A percentile compares a stretch with the other conserved stretches of the same genome.
Conservation (phyloP, 2,888 invertebrate genomes). For the Melanophora roralis region DNA sequence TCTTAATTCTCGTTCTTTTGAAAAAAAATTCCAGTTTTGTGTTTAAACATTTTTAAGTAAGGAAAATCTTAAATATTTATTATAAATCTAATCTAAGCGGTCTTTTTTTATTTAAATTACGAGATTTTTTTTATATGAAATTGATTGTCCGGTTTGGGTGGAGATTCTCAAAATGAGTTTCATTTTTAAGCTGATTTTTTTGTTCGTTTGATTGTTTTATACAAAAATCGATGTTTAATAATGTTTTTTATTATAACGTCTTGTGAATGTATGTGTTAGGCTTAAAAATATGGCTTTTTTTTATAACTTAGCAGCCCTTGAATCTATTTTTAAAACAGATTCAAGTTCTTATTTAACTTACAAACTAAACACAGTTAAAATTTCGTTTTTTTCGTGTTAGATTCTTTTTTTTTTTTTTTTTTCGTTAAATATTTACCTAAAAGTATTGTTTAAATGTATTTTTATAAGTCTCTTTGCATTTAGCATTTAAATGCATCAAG, state of each 20-base stretch:
- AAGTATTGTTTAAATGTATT: slow-evolving; percentile 33
- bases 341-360: slow-evolving; percentile 38
- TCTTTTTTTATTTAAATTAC: slow-evolving; percentile 30
- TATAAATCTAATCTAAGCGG: slow-evolving; percentile 34
- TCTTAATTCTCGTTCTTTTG: not conserved
- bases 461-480: slow-evolving; percentile 61
- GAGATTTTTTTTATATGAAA: slow-evolving; percentile 22
- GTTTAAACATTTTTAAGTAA: not conserved
- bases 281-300: slow-evolving; percentile 61
- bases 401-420: slow-evolving; percentile 13
- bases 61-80: slow-evolving; percentile 25
- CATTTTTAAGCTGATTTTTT: slow-evolving; percentile 61
- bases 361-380: slow-evolving; percentile 51
- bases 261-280: slow-evolving; percentile 39
- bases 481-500: slow-evolving; percentile 53
- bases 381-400: slow-evolving; percentile 40
- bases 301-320: slow-evolving; percentile 42
- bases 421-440: slow-evolving; percentile 53
- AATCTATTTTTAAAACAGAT: slow-evolving; percentile 59
- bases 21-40: not conserved
- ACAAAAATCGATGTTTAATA: slow-evolving; percentile 35
- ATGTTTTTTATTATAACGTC: not conserved
- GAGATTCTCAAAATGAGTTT: slow-evolving; percentile 63
- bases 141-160: slow-evolving; percentile 31
- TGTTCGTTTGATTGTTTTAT: slow-evolving; percentile 23